These are phyloP conservation scores for Ictidomys tridecemlineatus DNA, from an alignment of 2,113 vertebrate genomes.

Conservation along the genomic window DNA sequence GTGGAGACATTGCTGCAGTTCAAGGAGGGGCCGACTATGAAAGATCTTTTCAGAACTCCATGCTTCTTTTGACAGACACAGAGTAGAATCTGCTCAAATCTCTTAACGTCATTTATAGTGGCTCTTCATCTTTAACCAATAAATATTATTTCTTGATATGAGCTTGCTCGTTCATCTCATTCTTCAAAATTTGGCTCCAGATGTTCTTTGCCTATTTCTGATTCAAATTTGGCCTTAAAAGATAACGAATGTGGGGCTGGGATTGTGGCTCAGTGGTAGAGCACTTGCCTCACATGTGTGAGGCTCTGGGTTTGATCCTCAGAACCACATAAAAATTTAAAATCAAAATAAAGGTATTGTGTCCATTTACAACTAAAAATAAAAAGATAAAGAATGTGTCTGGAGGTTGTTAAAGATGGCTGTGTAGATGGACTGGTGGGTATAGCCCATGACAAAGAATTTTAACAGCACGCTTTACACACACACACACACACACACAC, in stretches of 20 bases:
- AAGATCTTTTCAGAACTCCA: neutral
- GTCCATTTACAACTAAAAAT: too few relatives aligned
- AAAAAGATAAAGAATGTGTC: neutral
- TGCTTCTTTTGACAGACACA: neutral
- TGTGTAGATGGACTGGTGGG: neutral
- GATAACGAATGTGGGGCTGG: neutral
- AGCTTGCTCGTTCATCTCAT: neutral
- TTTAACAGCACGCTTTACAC: neutral
- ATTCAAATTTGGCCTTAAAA: neutral
- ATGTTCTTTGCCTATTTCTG: constrained; percentile 31
- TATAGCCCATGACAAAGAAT: neutral
- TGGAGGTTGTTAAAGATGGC: neutral
- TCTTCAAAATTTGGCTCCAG: neutral
- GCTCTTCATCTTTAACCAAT: neutral
- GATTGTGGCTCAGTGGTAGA: too few relatives aligned
- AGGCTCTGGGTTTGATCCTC: too few relatives aligned
- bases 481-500: neutral
- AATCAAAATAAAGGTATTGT: too few relatives aligned
- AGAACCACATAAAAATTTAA: too few relatives aligned
- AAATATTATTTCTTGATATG: neutral
- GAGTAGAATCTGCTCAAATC: neutral
- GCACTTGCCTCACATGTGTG: too few relatives aligned
- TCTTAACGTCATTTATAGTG: neutral
- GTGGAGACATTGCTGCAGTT: neutral
- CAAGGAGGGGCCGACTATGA: neutral